Evolutionary conservation across 2,797 vertebrate species (phyloP), one percentile per base, ranked within the genome.

Genomic region (Neostethus bicornis): DNA sequence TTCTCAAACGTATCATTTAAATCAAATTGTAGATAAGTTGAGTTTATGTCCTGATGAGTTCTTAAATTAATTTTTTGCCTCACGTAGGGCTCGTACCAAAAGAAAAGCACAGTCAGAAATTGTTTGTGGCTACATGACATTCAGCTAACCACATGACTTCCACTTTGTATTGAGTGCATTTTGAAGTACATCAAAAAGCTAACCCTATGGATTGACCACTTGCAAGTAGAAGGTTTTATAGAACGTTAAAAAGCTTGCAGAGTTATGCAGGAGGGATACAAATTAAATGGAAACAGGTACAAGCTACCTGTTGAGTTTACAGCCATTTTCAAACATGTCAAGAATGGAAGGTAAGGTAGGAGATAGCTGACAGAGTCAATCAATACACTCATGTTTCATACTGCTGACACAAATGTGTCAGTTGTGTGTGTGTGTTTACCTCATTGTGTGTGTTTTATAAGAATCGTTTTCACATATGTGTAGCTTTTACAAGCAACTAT

Each of bases 341-440:
- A 70, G 80, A 80, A 77, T 51, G 38, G 49, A 50, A 61, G 65
- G 57, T 50, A 73, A 74, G 55, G 46, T 29, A 34, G 37, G 67
- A 75, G 66, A 74, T 59, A 69, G 55, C 73, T 65, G 65, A 32
- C 56, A 72, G 73, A 83, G 66, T 59, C 61, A 78, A 85, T 88
- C 86, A 78, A 87, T 88, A 86, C 73, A 66, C 61, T 66, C 73
- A 77, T 66, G 72, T 79, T 78, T 68, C 74, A 64, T 63, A 61
- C 41, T 59, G 65, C 68, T 19, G 43, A n/a, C n/a, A n/a, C n/a
- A n/a, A n/a, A n/a, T n/a, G n/a, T n/a, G n/a, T n/a, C n/a, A n/a
- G n/a, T n/a, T 37, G 55, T 51, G 51, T 37, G 20, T 44, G 25
- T 51, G 39, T 56, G 51, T 43, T 28, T 34, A 61, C 47, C 43